Percentiles rank a stretch among this genome's conserved stretches.
Conservation (phyloP, 2,888 invertebrate species). For the Lithophane semibrunnea region DNA sequence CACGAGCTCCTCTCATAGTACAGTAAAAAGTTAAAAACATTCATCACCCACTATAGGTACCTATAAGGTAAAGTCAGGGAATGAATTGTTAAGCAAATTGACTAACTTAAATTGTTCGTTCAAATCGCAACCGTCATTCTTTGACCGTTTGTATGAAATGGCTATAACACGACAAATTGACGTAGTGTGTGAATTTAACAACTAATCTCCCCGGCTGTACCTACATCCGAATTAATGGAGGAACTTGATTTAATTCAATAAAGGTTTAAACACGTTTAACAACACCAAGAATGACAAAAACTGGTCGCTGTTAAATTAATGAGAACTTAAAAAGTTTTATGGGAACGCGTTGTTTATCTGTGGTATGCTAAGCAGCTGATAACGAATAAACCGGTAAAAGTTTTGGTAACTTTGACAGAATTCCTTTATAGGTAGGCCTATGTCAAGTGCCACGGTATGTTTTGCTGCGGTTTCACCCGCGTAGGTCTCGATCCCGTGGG, state of each 20-base stretch:
- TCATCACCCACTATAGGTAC: no score
- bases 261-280: background rate
- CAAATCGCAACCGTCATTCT: background rate
- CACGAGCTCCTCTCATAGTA: no score
- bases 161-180: no score
- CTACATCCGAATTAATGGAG: background rate
- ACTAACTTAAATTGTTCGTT: background rate
- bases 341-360: background rate
- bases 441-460: no score
- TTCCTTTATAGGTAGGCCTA: background rate
- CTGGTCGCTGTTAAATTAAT: constrained; percentile 5
- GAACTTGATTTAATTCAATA: constrained; percentile 7
- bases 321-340: constrained; percentile 14
- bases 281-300: background rate
- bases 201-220: background rate
- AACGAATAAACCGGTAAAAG: background rate
- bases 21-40: no score
- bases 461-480: no score
- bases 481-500: no score
- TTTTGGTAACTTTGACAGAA: background rate
- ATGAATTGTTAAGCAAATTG: background rate
- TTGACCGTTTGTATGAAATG: background rate
- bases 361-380: constrained; percentile 11
- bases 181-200: background rate
- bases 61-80: background rate